A percentile compares a stretch with the other conserved stretches of the same genome.
These are phyloP conservation scores for Vanessa atalanta DNA, from an alignment of 1,140 invertebrate species.

Conservation along the genomic window DNA sequence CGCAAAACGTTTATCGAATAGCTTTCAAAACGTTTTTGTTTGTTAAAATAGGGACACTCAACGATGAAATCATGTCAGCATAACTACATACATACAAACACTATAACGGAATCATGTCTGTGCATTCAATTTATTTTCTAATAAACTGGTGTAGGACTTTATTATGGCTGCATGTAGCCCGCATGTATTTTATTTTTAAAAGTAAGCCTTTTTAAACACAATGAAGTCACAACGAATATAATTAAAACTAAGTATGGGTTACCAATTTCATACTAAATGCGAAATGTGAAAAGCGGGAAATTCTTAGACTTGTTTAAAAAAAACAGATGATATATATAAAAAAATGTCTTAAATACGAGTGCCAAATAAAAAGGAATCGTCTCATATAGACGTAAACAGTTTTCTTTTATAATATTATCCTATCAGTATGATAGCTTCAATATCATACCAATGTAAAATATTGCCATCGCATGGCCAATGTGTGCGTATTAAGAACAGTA, in stretches of 20 bases:
- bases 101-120: neutral
- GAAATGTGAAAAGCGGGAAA: too few relatives aligned
- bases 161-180: too few relatives aligned
- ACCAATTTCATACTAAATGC: too few relatives aligned
- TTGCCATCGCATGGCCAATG: too few relatives aligned
- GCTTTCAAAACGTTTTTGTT: conserved; percentile 32
- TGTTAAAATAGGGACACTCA: conserved; percentile 23
- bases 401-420: conserved; percentile 17
- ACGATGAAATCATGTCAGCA: neutral
- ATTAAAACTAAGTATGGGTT: too few relatives aligned
- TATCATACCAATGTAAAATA: neutral
- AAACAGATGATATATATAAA: conserved; percentile 6
- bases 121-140: too few relatives aligned
- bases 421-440: conserved; percentile 15
- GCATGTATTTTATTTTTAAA: too few relatives aligned
- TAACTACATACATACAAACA: neutral
- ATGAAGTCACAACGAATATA: too few relatives aligned
- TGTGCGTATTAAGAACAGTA: neutral
- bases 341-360: neutral
- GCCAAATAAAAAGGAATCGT: conserved; percentile 12
- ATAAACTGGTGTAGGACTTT: too few relatives aligned
- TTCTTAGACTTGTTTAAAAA: neutral
- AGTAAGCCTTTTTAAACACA: too few relatives aligned
- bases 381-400: conserved; percentile 21
- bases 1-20: conserved; percentile 31